A percentile compares a stretch with the other conserved stretches of the same genome.
phyloP scores from a whole-genome alignment of 2,888 invertebrate species.

The Gymnosoma rotundatum region DNA sequence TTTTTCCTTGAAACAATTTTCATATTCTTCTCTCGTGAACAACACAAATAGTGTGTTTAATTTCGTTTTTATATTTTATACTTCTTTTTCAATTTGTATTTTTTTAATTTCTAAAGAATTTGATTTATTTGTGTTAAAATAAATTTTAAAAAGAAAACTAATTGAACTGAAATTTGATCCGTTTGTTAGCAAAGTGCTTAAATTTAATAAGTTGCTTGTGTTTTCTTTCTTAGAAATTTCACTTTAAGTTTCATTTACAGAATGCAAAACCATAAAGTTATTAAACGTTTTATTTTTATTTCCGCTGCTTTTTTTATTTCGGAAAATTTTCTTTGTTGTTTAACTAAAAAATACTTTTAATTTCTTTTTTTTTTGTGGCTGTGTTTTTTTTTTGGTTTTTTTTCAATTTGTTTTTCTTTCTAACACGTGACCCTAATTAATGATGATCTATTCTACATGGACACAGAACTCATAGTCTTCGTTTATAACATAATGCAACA shows the following conservation, averaged over 20 bases:
- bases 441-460: conserved; percentile 62
- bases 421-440: conserved; percentile 69
- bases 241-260: background rate
- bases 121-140: background rate
- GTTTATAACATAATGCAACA: conserved; percentile 17
- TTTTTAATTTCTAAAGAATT: too few species aligned
- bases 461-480: conserved; percentile 2
- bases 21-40: too few species aligned
- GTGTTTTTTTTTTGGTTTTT: conserved; percentile 2
- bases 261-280: conserved; percentile 3
- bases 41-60: too few species aligned
- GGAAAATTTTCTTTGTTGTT: conserved; percentile 28
- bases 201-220: background rate
- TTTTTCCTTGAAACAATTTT: too few species aligned
- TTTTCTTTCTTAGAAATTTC: background rate
- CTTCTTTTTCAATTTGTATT: too few species aligned
- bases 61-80: too few species aligned
- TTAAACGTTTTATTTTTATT: conserved; percentile 32
- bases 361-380: background rate
- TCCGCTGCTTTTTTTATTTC: conserved; percentile 22
- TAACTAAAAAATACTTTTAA: conserved; percentile 9
- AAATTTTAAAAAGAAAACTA: background rate
- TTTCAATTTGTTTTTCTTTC: conserved; percentile 5
- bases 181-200: background rate
- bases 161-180: background rate